Conservation (phyloP, 2,888 invertebrate genomes). For the Hecatera dysodea region DNA sequence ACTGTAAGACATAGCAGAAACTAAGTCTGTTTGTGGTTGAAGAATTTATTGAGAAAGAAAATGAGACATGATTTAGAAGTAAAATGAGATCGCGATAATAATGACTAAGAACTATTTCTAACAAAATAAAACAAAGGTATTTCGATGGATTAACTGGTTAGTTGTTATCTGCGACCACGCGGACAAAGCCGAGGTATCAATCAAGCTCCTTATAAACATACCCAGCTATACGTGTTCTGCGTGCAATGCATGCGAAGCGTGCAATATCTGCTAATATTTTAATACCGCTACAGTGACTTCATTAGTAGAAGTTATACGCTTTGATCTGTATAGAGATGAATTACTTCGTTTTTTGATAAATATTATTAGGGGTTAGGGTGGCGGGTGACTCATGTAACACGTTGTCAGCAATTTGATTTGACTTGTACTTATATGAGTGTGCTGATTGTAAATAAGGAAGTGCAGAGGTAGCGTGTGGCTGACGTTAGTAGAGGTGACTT, state of each 20-base stretch:
- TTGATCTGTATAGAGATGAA: conserved; percentile 63
- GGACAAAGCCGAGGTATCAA: background rate
- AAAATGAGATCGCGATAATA: background rate
- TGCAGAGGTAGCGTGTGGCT: too few species aligned
- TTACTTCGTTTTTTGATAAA: conserved; percentile 50
- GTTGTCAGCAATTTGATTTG: background rate
- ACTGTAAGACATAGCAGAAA: background rate
- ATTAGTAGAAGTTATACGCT: conserved; percentile 57
- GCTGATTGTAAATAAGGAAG: background rate
- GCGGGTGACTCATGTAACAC: conserved; percentile 26
- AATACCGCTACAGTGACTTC: conserved; percentile 59
- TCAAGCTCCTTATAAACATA: background rate
- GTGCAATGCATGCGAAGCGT: conserved; percentile 31
- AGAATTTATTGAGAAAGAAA: background rate
- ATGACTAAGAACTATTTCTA: background rate
- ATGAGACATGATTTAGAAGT: background rate
- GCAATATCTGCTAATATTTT: conserved; percentile 60
- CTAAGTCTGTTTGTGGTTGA: background rate
- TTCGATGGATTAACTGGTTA: background rate
- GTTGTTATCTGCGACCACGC: background rate
- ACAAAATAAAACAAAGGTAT: background rate
- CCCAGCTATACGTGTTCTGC: background rate
- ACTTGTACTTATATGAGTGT: conserved; percentile 1
- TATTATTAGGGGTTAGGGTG: conserved; percentile 35
- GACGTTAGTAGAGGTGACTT: background rate